Evolutionary conservation across 1,140 invertebrate genomes (phyloP), one percentile per base, ranked within the genome.

Genomic region (Leucophenga varia): DNA sequence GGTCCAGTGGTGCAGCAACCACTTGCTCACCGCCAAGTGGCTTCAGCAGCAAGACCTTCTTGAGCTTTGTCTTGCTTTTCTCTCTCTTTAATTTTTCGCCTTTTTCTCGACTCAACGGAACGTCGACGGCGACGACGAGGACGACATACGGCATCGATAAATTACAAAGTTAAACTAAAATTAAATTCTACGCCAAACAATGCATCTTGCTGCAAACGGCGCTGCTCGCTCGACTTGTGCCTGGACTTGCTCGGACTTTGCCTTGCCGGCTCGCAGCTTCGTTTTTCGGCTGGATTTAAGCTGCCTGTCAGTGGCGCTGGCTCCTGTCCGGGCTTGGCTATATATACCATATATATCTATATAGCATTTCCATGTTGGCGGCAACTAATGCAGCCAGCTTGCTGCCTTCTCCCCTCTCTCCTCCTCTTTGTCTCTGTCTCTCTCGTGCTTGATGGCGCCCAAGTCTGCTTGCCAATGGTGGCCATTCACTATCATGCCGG

Each of bases 161-260:
- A 67, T 67, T 67, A 67, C 63, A 67, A 67, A 67, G 63, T 67
- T 68, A 67, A 67, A 67, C 63, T 67, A 67, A 67, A 67, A 67
- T 67, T 67, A 67, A 67, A 67, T 67, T 67, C 63, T 67, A 67
- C 63, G 64, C 63, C 63, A 67, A 67, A 67, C 63, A 67, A 67
- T 67, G 63, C 63, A 67, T 67, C 63, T 67, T 67, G 49, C 59
- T 54, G 25, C 31, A 37, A n/a, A n/a, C n/a, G 36, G 47, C 17
- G 18, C 31, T 47, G 28, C 30, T 49, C n/a, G 31, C 38, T 41
- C 18, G 43, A 16, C 18, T 54, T 35, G 35, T 25, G 44, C 50
- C 45, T 16, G 14, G n/a, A n/a, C n/a, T n/a, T n/a, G n/a, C n/a
- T n/a, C n/a, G n/a, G n/a, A n/a, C n/a, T n/a, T n/a, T n/a, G n/a